Evolutionary conservation across 1,140 invertebrate species (phyloP).

Genomic region (Hycleus phaleratus): DNA sequence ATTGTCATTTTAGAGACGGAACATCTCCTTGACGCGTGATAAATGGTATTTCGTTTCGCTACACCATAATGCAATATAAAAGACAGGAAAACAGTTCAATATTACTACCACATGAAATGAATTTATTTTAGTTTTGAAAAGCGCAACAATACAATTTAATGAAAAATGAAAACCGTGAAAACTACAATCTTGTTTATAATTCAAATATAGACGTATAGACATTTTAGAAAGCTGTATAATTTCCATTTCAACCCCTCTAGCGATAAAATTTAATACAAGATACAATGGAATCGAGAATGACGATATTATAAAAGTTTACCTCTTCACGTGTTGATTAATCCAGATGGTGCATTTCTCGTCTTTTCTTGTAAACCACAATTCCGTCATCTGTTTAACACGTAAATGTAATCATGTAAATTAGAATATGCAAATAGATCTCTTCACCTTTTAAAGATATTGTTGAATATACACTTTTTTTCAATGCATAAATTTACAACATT

Average conservation of each 20-base stretch:
- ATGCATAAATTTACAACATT: not conserved
- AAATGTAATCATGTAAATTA: slow-evolving; percentile 36
- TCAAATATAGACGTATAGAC: too few species aligned
- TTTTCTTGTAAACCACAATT: slow-evolving; percentile 23
- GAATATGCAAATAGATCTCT: slow-evolving; percentile 31
- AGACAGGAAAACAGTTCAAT: too few species aligned
- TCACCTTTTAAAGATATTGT: slow-evolving; percentile 14
- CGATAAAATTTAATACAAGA: slow-evolving; percentile 11
- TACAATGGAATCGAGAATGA: slow-evolving; percentile 12
- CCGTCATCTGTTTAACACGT: slow-evolving; percentile 31
- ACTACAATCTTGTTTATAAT: too few species aligned
- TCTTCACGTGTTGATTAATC: slow-evolving; percentile 29
- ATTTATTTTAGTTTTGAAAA: too few species aligned
- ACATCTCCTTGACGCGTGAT: too few species aligned
- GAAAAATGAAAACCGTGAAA: too few species aligned
- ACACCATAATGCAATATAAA: too few species aligned
- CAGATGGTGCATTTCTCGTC: slow-evolving; percentile 23
- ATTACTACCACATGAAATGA: too few species aligned
- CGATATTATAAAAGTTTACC: slow-evolving; percentile 18
- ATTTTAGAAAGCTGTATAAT: too few species aligned
- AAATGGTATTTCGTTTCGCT: too few species aligned
- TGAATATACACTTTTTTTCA: not conserved
- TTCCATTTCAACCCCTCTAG: too few species aligned
- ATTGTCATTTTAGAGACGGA: slow-evolving; percentile 13
- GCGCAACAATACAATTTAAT: too few species aligned